These are phyloP conservation scores for Hesperia comma DNA, from an alignment of 2,888 invertebrate species.

Conservation along the genomic window DNA sequence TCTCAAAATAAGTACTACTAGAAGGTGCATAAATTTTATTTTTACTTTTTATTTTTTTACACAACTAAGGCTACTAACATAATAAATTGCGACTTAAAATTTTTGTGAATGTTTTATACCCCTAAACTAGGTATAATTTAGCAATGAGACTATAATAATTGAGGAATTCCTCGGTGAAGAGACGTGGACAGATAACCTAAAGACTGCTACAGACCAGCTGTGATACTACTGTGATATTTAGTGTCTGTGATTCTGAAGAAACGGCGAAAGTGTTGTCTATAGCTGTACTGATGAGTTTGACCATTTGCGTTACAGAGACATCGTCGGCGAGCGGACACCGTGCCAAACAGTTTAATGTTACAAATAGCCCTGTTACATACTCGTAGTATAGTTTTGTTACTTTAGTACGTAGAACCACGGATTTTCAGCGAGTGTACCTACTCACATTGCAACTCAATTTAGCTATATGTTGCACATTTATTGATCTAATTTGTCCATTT, in stretches of 20 bases:
- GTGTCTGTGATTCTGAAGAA: conserved; percentile 54
- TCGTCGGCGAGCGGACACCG: conserved; percentile 63
- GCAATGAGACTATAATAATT: conserved; percentile 1
- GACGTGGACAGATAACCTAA: conserved; percentile 35
- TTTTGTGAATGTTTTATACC: conserved; percentile 3
- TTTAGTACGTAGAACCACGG: not conserved
- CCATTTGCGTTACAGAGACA: conserved; percentile 77
- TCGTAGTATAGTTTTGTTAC: not conserved
- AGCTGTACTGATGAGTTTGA: conserved; percentile 69
- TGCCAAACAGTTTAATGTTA: conserved; percentile 55
- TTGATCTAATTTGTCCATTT: too few relatives aligned
- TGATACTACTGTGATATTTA: conserved; percentile 57
- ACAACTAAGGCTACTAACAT: too few relatives aligned
- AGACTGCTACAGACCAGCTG: conserved; percentile 46
- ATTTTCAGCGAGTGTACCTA: not conserved
- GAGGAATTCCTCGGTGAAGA: conserved; percentile 29
- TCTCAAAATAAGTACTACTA: too few relatives aligned
- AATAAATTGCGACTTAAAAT: not conserved
- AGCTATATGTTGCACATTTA: too few relatives aligned
- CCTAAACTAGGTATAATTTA: conserved; percentile 22
- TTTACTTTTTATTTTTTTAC: too few relatives aligned
- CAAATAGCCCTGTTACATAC: conserved; percentile 24
- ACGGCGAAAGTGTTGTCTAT: conserved; percentile 52
- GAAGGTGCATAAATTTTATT: too few relatives aligned
- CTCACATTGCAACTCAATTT: too few relatives aligned